Evolutionary conservation across 2,797 vertebrate species (phyloP).

Genomic region (Spatula versicolor): DNA sequence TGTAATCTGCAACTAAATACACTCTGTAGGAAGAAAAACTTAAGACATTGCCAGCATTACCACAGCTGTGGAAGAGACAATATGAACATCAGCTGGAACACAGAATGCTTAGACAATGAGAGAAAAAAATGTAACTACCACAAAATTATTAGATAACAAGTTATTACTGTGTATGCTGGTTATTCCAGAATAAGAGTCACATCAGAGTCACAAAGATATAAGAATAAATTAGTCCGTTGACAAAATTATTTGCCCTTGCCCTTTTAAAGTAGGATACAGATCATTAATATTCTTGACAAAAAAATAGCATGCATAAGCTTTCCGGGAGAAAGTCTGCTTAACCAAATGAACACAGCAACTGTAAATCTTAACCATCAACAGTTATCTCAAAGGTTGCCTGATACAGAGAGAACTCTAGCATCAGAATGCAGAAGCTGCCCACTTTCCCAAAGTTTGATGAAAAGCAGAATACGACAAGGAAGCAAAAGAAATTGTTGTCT

Average conservation of each 20-base stretch:
- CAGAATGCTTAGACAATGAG: neutral
- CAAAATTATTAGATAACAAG: constrained; percentile 9
- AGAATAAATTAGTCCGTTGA: neutral
- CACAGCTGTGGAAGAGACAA: neutral
- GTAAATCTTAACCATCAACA: neutral
- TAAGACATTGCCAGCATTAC: neutral
- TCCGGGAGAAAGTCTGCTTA: neutral
- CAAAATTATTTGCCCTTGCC: neutral
- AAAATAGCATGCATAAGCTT: neutral
- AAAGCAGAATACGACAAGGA: neutral
- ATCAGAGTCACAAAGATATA: neutral
- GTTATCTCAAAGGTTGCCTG: neutral
- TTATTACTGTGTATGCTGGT: neutral
- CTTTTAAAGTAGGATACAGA: neutral
- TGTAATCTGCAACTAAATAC: constrained; percentile 8
- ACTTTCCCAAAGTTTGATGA: neutral
- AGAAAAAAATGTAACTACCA: neutral
- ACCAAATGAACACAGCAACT: neutral
- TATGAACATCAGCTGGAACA: neutral
- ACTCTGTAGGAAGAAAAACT: neutral
- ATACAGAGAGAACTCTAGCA: neutral
- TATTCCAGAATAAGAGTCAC: neutral
- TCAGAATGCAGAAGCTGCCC: neutral
- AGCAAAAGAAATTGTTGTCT: neutral
- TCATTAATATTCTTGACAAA: neutral